Base-by-base conservation (phyloP, 1,140 invertebrate genomes). In the Drepana arcuata region DNA sequence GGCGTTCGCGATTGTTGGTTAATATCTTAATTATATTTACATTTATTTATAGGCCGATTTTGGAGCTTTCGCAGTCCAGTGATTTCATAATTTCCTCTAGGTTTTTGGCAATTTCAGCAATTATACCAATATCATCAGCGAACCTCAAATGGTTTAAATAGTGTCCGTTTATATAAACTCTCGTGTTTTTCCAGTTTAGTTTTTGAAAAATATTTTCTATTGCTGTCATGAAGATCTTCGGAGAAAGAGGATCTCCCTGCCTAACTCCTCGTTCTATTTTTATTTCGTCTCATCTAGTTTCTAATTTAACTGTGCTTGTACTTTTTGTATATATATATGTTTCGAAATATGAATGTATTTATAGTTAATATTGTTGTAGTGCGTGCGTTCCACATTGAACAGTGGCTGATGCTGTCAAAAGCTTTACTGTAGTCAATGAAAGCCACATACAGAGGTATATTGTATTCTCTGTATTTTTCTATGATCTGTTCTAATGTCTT, bases 181-280 rank as follows among this genome's bases (percentile, higher is more conserved):
- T 35, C 14, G 26, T 34, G 16, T 9, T 32, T 32, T 25, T 25
- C 41, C 41, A 45, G 32, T 39, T 25, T 23, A 36, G 7, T 7
- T 38, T 39, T 14, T 13, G 11, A 27, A 45, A 45, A 13, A 38
- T 25, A 16, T 26, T 26, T 26, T 45, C 35, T 10, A 45, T 11
- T 15, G 39, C 35, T 4, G 35, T 27, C 9, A 38, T 38, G 24
- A 38, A 45, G 6, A 45, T 11, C 25, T 45, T 45, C 7, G 42
- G 42, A n/a, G 42, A 45, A 11, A 45, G 14, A 25, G 42, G 35
- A 14, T 38, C 42, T 14, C 35, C 34, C 21, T 44, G 42, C 23
- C 42, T 38, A 4, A 45, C 35, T 27, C 42, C 42, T 34, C 35
- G 12, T 34, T 33, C 29, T 1, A 45, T 38, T 10, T 34, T 38